phyloP scores from a whole-genome alignment of 2,113 vertebrate species.

The Periophthalmus modestus region DNA sequence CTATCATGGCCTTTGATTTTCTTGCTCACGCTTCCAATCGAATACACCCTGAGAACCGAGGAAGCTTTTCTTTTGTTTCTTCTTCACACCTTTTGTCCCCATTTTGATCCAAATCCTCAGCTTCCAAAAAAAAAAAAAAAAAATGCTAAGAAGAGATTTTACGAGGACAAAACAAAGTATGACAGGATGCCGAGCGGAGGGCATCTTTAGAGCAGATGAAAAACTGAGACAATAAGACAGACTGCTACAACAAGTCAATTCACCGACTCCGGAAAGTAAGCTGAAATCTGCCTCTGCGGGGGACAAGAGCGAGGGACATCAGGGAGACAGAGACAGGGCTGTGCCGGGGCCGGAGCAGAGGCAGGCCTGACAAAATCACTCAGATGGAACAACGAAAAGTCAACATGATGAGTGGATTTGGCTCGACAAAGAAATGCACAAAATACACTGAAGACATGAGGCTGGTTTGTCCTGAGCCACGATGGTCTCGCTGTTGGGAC shows the following conservation, averaged over 20 bases:
- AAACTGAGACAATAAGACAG: slow-evolving; percentile 36
- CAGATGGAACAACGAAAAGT: slow-evolving; percentile 39
- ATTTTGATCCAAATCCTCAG: slow-evolving; percentile 9
- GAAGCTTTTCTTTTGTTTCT: neutral
- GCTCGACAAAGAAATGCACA: slow-evolving; percentile 12
- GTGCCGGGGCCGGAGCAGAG: slow-evolving; percentile 41
- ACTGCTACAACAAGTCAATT: slow-evolving; percentile 40
- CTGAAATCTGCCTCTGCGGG: slow-evolving; percentile 20
- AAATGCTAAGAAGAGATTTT: slow-evolving; percentile 14
- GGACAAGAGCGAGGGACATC: slow-evolving; percentile 33
- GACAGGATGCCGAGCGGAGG: slow-evolving; percentile 14
- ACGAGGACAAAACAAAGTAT: slow-evolving; percentile 24
- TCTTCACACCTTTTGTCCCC: neutral
- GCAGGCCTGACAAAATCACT: slow-evolving; percentile 32
- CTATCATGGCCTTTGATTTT: slow-evolving; percentile 6
- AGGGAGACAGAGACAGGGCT: slow-evolving; percentile 36
- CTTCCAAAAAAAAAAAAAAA: slow-evolving; percentile 25
- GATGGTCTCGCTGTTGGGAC: neutral
- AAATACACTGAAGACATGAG: neutral
- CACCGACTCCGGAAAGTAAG: slow-evolving; percentile 29
- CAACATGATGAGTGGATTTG: slow-evolving; percentile 36
- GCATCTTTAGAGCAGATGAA: slow-evolving; percentile 9
- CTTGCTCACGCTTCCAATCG: neutral
- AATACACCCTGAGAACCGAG: neutral
- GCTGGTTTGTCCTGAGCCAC: neutral